Evolutionary conservation across 2,797 vertebrate genomes (phyloP), one percentile per base, ranked within the genome.

Genomic region (Coregonus suidteri): DNA sequence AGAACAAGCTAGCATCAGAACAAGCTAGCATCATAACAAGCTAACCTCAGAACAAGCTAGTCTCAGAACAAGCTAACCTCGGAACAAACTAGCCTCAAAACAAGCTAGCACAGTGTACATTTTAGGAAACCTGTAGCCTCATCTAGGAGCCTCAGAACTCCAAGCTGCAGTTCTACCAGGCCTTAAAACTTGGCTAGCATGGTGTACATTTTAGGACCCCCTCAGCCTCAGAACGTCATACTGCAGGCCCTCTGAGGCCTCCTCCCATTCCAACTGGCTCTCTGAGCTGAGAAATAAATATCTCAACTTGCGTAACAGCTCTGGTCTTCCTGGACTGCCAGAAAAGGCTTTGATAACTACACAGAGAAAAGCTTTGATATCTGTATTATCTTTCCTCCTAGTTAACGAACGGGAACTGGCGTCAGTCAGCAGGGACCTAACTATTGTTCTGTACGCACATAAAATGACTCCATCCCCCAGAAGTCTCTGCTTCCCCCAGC

Each of bases 321-420:
- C 83, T 81, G 76, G 13, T 6, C 70, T 30, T 84, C 80, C 88
- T 75, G 85, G 82, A 84, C 82, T 83, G 78, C 82, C 79, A 78
- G 84, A 86, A 81, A 88, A 83, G 87, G 83, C 84, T 91, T 92
- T 93, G 87, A 93, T 91, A 83, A 88, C 84, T 88, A 87, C 83
- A 90, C 86, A 90, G 91, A 89, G 83, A 84, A 89, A 81, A 81
- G 84, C 83, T 91, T 91, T 92, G 88, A 94, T 91, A 85, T 86
- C 80, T 85, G 54, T 88, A 86, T 91, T 88, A 86, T 87, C 91
- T 86, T 51, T 4, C 7, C 68, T 35, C 30, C 14, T 52, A 11
- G 20, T 53, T 31, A 53, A 53, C 52, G 1, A 30, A 65, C 11
- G 30, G 64, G 4, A 31, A 31, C 16, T 6, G 54, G 0, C 5